Evolutionary conservation across 2,888 invertebrate genomes (phyloP).

Genomic region (Pterostichus niger): DNA sequence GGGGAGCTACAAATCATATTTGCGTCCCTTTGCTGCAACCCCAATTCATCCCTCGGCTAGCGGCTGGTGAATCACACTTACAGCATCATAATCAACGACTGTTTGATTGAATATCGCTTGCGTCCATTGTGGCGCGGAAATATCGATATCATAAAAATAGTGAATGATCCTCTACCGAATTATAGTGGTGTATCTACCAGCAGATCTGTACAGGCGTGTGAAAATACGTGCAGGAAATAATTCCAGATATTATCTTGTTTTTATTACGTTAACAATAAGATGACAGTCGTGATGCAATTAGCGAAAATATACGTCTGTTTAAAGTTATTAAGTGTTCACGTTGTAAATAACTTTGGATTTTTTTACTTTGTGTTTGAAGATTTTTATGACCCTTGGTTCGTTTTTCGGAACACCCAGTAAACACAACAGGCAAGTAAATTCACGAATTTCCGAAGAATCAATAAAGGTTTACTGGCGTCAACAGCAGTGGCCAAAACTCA

Average conservation of each 20-base stretch:
- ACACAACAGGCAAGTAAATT: constrained; percentile 60
- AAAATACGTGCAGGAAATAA: constrained; percentile 18
- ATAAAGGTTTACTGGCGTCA: constrained; percentile 63
- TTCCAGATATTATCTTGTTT: background rate
- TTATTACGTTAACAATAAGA: constrained; percentile 29
- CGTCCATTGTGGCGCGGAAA: constrained; percentile 56
- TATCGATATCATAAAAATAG: constrained; percentile 54
- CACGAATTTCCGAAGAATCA: constrained; percentile 64
- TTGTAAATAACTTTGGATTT: constrained; percentile 40
- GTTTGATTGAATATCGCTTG: constrained; percentile 65
- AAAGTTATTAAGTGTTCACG: constrained; percentile 30
- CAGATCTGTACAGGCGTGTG: constrained; percentile 18
- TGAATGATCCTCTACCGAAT: constrained; percentile 12
- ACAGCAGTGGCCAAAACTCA: constrained; percentile 57
- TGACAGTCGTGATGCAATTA: constrained; percentile 37
- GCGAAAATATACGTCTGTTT: constrained; percentile 38
- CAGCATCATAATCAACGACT: constrained; percentile 65
- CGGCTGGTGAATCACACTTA: constrained; percentile 66
- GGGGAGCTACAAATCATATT: constrained; percentile 66
- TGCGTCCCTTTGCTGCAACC: constrained; percentile 54
- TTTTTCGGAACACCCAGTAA: constrained; percentile 46
- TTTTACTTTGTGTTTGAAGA: constrained; percentile 24
- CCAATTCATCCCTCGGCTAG: constrained; percentile 56
- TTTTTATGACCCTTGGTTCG: constrained; percentile 36
- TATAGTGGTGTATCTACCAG: constrained; percentile 12